Evolutionary conservation across 2,113 vertebrate genomes (phyloP).

Genomic region (Galbula dea): DNA sequence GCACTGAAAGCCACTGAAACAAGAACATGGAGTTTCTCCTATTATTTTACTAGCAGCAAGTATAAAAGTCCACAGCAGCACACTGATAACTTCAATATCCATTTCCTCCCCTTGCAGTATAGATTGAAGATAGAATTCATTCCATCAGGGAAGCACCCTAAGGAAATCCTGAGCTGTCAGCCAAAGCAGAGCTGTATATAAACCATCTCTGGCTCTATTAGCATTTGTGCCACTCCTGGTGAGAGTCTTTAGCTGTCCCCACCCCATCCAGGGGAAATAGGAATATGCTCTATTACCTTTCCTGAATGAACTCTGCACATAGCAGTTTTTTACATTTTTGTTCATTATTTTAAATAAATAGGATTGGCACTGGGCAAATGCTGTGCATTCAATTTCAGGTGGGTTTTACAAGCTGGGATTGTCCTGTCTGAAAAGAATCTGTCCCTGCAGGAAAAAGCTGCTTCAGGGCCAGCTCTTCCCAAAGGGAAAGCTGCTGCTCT

Average conservation of each 20-base stretch:
- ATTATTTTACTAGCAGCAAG: neutral
- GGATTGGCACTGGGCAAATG: neutral
- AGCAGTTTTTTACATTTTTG: neutral
- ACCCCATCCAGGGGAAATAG: neutral
- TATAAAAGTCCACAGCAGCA: neutral
- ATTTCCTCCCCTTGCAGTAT: neutral
- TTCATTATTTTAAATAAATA: neutral
- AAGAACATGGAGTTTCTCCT: neutral
- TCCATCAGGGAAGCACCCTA: neutral
- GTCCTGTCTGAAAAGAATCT: neutral
- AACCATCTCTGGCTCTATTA: neutral
- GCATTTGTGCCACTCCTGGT: neutral
- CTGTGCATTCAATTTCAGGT: neutral
- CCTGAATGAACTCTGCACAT: neutral
- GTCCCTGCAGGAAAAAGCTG: neutral
- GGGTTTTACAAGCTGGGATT: neutral
- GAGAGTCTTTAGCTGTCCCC: neutral
- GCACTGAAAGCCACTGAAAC: neutral
- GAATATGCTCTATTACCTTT: neutral
- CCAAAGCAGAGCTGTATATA: neutral
- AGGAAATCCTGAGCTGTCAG: conserved; percentile 28
- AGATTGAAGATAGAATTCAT: neutral
- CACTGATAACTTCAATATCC: neutral
- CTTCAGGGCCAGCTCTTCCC: neutral
- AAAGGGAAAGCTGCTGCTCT: neutral